Conservation (phyloP, 2,113 vertebrate genomes). For the Toxotes chatareus region DNA sequence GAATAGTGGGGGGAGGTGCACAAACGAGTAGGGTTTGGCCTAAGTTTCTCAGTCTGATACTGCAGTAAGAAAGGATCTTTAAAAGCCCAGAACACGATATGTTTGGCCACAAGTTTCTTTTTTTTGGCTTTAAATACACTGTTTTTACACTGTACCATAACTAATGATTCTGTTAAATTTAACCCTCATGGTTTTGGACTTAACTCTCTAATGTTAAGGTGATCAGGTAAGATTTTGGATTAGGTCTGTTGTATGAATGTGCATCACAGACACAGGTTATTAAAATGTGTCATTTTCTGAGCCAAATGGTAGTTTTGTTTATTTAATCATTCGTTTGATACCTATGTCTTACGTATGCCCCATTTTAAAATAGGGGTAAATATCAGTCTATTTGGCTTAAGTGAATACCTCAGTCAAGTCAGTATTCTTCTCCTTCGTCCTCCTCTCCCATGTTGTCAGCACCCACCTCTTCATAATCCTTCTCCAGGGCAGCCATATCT, state of each 20-base stretch:
- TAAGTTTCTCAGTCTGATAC: conserved; percentile 30
- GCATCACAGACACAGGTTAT: neutral
- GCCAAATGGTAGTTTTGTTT: neutral
- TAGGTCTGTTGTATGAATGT: neutral
- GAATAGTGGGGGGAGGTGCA: conserved; percentile 74
- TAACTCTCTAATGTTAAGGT: neutral
- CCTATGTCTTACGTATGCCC: no score
- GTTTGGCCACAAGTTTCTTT: neutral
- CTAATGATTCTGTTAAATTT: neutral
- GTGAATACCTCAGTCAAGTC: conserved; percentile 14
- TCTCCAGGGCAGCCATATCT: conserved; percentile 90
- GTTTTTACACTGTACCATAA: neutral
- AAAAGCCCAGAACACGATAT: neutral
- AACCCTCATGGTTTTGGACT: neutral
- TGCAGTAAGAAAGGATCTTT: conserved; percentile 10
- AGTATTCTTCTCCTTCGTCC: conserved; percentile 80
- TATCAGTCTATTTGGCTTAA: neutral
- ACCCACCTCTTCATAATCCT: conserved; percentile 90
- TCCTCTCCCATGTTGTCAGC: conserved; percentile 78
- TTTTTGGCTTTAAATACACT: neutral
- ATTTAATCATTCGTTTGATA: neutral
- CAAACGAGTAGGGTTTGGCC: conserved; percentile 45
- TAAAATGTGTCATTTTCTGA: neutral
- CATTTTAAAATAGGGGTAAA: neutral
- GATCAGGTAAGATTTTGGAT: neutral